A percentile compares a stretch with the other conserved stretches of the same genome.
These are phyloP conservation scores for Neoarius graeffei DNA, from an alignment of 2,113 vertebrate species.

Conservation along the genomic window DNA sequence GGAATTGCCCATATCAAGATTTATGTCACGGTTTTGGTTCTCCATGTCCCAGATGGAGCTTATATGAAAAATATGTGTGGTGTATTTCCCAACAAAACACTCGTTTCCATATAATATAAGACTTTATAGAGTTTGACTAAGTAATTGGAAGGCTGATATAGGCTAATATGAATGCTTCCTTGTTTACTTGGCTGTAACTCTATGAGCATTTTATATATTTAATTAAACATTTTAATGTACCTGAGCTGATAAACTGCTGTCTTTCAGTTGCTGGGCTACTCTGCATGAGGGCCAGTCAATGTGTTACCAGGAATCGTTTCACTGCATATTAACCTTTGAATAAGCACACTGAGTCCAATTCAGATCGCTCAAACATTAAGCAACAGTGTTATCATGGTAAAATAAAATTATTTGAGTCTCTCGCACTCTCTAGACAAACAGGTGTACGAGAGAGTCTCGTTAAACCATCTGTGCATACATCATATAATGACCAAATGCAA, in stretches of 20 bases:
- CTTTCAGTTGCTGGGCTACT: slow-evolving; percentile 27
- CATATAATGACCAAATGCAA: slow-evolving; percentile 33
- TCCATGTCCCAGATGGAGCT: no score
- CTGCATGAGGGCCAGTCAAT: not conserved
- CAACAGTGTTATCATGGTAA: not conserved
- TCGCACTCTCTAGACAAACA: not conserved
- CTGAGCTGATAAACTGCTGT: slow-evolving; percentile 1
- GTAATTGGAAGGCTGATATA: not conserved
- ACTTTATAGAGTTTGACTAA: not conserved
- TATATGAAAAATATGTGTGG: no score
- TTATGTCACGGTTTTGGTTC: no score
- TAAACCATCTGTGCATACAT: slow-evolving; percentile 39
- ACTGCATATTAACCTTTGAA: slow-evolving; percentile 33
- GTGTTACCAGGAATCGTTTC: slow-evolving; percentile 3
- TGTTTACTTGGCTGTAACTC: not conserved
- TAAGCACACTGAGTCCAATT: not conserved
- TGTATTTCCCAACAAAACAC: no score
- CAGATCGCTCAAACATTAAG: not conserved
- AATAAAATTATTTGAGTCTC: slow-evolving; percentile 7
- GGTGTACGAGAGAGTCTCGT: slow-evolving; percentile 32
- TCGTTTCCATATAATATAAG: not conserved
- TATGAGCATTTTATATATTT: not conserved
- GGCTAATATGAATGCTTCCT: not conserved
- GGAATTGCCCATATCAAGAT: no score
- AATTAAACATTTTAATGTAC: not conserved